Base-by-base conservation (phyloP, 2,113 vertebrate genomes). In the Prunella fulvescens region DNA sequence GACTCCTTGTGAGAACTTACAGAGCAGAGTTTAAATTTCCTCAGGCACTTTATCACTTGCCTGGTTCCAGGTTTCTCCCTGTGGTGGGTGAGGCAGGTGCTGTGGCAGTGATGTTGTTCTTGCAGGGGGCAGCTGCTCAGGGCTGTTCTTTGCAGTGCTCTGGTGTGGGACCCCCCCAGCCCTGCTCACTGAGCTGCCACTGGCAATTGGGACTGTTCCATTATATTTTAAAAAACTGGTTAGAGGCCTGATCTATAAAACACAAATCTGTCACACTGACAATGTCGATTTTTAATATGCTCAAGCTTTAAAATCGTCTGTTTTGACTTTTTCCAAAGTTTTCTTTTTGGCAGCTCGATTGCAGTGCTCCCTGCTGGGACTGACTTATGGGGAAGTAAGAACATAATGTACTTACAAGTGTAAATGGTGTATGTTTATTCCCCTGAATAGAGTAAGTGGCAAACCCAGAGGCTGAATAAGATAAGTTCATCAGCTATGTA, bases 341-440 rank as follows among this genome's bases (percentile, higher is more conserved):
- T 91, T 31, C 57, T 80, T 84, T 91, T 86, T 87, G 91, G 81
- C 88, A 95, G 64, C 77, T 93, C 92, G 89, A 64, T 93, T 95
- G 81, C 54, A 78, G 65, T 66, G 54, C 58, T 95, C 88, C 71
- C 79, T 93, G 5, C 78, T 73, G 95, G 76, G 88, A 54, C 47
- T 93, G 82, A 86, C 40, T 84, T 84, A 73, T 77, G 65, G 51
- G 65, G 47, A 86, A 86, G 40, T 81, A 86, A 90, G 79, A 82
- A 90, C 93, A 76, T 69, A 64, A 90, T 84, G 84, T 95, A 81
- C 91, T 96, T 90, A 69, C 7, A 58, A 83, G 70, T 57, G 74
- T 92, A 91, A 97, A 92, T 88, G 61, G 62, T 83, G 74, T 76
- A 37, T 96, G 81, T 95, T 97, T 96, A 70, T 91, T 89, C 57